A percentile compares a stretch with the other conserved stretches of the same genome.
phyloP scores from a whole-genome alignment of 2,888 invertebrate genomes.

The Oligia latruncula region DNA sequence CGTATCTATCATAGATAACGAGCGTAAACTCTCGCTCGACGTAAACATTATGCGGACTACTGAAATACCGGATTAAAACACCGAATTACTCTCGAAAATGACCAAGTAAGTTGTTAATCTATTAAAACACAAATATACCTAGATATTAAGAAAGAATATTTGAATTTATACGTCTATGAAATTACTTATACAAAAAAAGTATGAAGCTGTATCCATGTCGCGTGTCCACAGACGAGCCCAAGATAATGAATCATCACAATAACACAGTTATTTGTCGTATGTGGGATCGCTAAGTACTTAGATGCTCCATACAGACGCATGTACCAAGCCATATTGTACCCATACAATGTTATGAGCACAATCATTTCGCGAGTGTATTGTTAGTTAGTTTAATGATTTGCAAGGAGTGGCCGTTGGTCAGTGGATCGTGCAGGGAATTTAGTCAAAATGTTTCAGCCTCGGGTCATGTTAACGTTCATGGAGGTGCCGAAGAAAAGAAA shows the following conservation, averaged over 20 bases:
- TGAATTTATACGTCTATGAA: neutral
- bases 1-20: neutral
- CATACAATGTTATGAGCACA: slow-evolving; percentile 55
- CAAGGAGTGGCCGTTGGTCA: slow-evolving; percentile 61
- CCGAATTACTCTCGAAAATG: neutral
- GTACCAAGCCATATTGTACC: slow-evolving; percentile 36
- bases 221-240: neutral
- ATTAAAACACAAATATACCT: neutral
- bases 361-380: slow-evolving; percentile 64
- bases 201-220: neutral
- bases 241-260: slow-evolving; percentile 28
- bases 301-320: slow-evolving; percentile 27
- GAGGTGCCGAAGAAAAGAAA: slow-evolving; percentile 59
- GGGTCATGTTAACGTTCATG: slow-evolving; percentile 64
- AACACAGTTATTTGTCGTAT: slow-evolving; percentile 36
- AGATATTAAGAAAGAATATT: neutral
- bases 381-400: slow-evolving; percentile 63
- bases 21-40: neutral
- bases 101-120: neutral
- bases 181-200: neutral
- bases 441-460: slow-evolving; percentile 67
- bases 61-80: neutral
- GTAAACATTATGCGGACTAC: neutral
- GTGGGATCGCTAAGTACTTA: slow-evolving; percentile 24
- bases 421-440: slow-evolving; percentile 48